phyloP scores from a whole-genome alignment of 2,113 vertebrate genomes.

The Microcebus tavaratra region DNA sequence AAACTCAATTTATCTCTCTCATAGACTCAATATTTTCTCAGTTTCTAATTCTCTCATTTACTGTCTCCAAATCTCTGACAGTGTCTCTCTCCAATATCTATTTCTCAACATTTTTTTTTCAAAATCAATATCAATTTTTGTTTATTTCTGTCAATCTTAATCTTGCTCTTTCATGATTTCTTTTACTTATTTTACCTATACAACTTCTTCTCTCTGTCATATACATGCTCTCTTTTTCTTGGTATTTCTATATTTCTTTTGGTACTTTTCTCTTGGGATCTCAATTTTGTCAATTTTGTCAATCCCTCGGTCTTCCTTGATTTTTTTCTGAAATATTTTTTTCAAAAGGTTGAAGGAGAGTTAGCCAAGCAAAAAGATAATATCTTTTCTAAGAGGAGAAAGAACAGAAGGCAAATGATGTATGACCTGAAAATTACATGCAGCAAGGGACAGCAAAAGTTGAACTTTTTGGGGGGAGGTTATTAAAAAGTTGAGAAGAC shows the following conservation, averaged over 20 bases:
- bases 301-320: background rate
- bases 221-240: background rate
- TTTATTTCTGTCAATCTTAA: background rate
- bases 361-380: no score
- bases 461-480: background rate
- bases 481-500: slow-evolving; percentile 55
- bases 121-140: background rate
- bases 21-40: background rate
- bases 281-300: background rate
- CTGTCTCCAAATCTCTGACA: background rate
- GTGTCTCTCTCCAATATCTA: background rate
- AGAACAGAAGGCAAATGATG: no score
- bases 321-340: background rate
- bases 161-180: background rate
- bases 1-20: background rate
- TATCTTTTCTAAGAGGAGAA: no score
- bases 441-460: no score
- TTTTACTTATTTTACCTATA: background rate
- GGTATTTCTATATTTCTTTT: background rate
- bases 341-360: background rate
- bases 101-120: background rate
- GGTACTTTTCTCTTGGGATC: background rate
- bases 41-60: background rate
- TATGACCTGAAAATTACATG: no score
- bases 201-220: background rate